Conservation (phyloP, 2,113 vertebrate genomes). For the Nothobranchius kuhntae region DNA sequence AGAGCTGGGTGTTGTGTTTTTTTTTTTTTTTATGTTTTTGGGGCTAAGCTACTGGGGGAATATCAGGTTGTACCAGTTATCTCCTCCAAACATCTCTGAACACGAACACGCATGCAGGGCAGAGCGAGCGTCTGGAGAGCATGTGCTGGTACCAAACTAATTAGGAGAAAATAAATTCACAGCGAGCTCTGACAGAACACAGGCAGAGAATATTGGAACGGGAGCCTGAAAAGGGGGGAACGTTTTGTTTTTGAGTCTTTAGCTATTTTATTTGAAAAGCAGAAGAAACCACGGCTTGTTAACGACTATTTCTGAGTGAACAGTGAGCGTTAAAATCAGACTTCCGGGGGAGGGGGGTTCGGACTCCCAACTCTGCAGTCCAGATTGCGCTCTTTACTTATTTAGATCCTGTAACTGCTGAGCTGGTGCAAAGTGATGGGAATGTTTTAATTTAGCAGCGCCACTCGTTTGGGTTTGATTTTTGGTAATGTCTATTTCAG, state of each 20-base stretch:
- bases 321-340: conserved; percentile 20
- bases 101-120: conserved; percentile 60
- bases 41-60: conserved; percentile 64
- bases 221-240: conserved; percentile 21
- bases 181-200: conserved; percentile 43
- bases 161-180: conserved; percentile 68
- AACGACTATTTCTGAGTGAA: conserved; percentile 16
- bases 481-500: conserved; percentile 75
- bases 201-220: conserved; percentile 30
- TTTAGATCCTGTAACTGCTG: conserved; percentile 41
- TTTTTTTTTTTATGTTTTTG: conserved; percentile 40
- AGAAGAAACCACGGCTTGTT: too few species aligned
- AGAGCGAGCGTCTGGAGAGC: conserved; percentile 56
- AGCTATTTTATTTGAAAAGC: conserved; percentile 40
- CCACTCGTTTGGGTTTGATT: conserved; percentile 55
- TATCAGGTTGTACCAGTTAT: conserved; percentile 73
- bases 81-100: conserved; percentile 64
- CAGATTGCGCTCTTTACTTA: conserved; percentile 30
- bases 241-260: conserved; percentile 12
- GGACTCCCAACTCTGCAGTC: conserved; percentile 29
- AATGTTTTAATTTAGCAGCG: conserved; percentile 40
- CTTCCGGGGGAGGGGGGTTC: conserved; percentile 13
- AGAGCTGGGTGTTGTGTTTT: conserved; percentile 32
- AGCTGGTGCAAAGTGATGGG: conserved; percentile 26
- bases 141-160: conserved; percentile 69